These are phyloP conservation scores for Lacanobia oleracea DNA, from an alignment of 2,888 invertebrate species.

Conservation along the genomic window DNA sequence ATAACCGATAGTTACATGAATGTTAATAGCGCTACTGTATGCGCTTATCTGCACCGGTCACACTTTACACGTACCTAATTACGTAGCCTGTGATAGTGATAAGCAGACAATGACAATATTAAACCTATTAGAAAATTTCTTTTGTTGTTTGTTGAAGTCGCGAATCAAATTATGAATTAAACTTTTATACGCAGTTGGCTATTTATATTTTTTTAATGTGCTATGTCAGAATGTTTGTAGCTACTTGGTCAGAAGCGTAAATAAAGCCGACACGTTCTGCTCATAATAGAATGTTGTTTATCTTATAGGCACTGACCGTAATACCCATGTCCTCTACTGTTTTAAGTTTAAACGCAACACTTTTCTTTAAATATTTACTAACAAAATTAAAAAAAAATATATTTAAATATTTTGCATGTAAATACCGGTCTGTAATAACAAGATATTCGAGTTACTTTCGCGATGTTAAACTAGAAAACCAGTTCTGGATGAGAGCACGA, in stretches of 20 bases:
- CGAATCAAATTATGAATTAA: not conserved
- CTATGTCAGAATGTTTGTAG: constrained; percentile 34
- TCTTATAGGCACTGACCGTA: constrained; percentile 6
- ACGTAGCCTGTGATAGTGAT: constrained; percentile 61
- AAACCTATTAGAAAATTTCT: constrained; percentile 30
- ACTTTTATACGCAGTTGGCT: constrained; percentile 19
- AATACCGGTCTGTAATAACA: constrained; percentile 42
- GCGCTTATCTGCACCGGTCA: constrained; percentile 63
- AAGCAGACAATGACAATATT: constrained; percentile 61
- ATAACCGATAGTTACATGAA: constrained; percentile 62
- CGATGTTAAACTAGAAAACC: constrained; percentile 78
- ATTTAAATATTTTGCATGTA: constrained; percentile 13
- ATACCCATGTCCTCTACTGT: constrained; percentile 10
- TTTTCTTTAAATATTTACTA: not conserved
- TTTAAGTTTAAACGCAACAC: not conserved
- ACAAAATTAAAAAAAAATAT: constrained; percentile 5
- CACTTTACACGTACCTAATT: constrained; percentile 46
- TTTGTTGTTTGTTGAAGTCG: constrained; percentile 18
- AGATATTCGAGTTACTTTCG: constrained; percentile 73
- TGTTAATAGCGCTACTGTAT: constrained; percentile 54
- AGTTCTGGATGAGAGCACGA: constrained; percentile 73
- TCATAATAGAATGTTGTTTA: constrained; percentile 57
- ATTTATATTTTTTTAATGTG: constrained; percentile 48
- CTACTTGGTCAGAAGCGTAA: constrained; percentile 37
- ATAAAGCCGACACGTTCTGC: constrained; percentile 48